Evolutionary conservation across 2,797 vertebrate genomes (phyloP).

Genomic region (Perdix hodgsoniae): DNA sequence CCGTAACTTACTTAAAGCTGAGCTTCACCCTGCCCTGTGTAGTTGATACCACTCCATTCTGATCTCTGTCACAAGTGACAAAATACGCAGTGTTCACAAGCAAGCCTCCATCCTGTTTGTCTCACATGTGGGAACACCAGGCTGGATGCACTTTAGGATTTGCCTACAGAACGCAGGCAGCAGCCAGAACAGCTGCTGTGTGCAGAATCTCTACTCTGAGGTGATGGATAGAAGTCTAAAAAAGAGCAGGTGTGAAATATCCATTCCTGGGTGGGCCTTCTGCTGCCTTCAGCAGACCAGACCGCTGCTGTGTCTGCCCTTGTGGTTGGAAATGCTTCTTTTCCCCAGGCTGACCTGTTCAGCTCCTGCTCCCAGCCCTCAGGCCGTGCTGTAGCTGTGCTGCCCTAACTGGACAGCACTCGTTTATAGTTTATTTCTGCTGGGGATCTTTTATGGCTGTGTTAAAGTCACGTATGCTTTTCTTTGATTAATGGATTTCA

Average conservation of each 20-base stretch:
- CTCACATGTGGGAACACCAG: not conserved
- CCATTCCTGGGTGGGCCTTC: accelerated
- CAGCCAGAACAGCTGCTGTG: accelerated
- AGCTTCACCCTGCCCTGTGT: not conserved
- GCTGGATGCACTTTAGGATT: accelerated
- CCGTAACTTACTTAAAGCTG: not conserved
- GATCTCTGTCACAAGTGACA: not conserved
- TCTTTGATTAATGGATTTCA: not conserved
- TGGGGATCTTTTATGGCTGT: not conserved
- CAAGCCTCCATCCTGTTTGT: not conserved
- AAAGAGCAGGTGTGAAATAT: not conserved
- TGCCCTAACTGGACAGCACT: not conserved
- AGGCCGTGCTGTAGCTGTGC: not conserved
- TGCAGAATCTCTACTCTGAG: not conserved
- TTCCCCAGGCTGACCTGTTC: not conserved
- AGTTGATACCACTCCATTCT: too few relatives aligned
- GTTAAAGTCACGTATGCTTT: not conserved
- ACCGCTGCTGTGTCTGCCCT: not conserved
- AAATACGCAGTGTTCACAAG: accelerated
- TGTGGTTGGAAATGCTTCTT: accelerated
- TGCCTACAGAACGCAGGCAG: not conserved
- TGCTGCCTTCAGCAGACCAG: accelerated
- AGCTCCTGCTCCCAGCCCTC: not conserved
- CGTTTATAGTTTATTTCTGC: not conserved
- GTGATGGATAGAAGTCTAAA: not conserved